Evolutionary conservation across 2,888 invertebrate species (phyloP).

Genomic region (Sclerodermus sp.): DNA sequence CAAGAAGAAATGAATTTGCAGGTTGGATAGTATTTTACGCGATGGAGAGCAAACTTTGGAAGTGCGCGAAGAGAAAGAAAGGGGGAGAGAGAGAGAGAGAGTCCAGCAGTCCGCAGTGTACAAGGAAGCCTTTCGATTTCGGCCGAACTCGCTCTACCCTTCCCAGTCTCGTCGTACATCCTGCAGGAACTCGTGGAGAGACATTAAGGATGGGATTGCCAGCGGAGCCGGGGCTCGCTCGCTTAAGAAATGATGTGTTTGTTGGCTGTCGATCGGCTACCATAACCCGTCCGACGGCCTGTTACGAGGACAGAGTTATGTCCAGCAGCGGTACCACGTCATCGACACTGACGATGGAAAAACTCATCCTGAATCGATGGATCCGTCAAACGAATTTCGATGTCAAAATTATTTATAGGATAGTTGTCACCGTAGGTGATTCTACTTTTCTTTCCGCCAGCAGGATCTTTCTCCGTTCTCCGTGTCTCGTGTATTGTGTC

Average conservation of each 20-base stretch:
- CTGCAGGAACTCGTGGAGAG: constrained; percentile 6
- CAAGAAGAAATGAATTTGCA: too few relatives aligned
- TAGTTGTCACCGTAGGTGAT: constrained; percentile 3
- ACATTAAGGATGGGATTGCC: constrained; percentile 24
- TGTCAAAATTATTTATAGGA: constrained; percentile 29
- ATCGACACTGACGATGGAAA: constrained; percentile 14
- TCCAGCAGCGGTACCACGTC: constrained; percentile 17
- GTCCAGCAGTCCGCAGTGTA: too few relatives aligned
- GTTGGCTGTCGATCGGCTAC: constrained; percentile 25
- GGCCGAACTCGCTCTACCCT: constrained; percentile 15
- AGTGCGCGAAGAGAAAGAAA: background rate
- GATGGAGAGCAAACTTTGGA: background rate
- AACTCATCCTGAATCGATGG: constrained; percentile 25
- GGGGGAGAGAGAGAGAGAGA: too few relatives aligned
- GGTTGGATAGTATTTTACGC: too few relatives aligned
- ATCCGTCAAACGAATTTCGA: constrained; percentile 32
- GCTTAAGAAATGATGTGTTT: constrained; percentile 35
- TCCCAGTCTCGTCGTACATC: background rate
- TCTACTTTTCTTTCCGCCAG: background rate
- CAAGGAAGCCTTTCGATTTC: too few relatives aligned
- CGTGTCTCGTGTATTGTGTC: too few relatives aligned
- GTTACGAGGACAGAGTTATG: constrained; percentile 11
- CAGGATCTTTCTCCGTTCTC: too few relatives aligned
- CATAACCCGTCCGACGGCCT: constrained; percentile 30
- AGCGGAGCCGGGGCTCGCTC: constrained; percentile 12